A percentile compares a stretch with the other conserved stretches of the same genome.
These are phyloP conservation scores for Bombus pascuorum DNA, from an alignment of 1,140 invertebrate genomes.

Conservation along the genomic window DNA sequence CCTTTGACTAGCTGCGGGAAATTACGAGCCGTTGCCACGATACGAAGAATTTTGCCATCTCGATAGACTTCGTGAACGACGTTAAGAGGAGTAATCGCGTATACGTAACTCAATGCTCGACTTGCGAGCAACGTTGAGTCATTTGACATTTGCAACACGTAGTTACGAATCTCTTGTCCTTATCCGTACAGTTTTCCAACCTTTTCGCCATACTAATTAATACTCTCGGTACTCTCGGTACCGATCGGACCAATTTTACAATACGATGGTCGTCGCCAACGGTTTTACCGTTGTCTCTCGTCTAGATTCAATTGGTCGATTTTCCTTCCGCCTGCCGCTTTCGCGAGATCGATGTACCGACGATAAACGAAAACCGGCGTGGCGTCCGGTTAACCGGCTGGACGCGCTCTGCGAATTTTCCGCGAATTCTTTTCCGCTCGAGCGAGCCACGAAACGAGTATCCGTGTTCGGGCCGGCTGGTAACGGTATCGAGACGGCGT, in stretches of 20 bases:
- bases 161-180: too few relatives aligned
- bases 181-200: accelerated
- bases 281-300: too few relatives aligned
- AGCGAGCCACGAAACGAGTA: conserved; percentile 46
- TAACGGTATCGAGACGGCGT: conserved; percentile 66
- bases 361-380: too few relatives aligned
- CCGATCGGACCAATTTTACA: too few relatives aligned
- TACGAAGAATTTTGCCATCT: conserved; percentile 10
- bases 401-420: conserved; percentile 3
- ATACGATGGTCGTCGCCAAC: too few relatives aligned
- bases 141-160: too few relatives aligned
- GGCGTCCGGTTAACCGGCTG: neutral
- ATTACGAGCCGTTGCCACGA: conserved; percentile 1
- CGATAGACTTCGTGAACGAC: accelerated
- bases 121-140: too few relatives aligned
- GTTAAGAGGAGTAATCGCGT: too few relatives aligned
- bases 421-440: conserved; percentile 39
- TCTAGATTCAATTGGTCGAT: too few relatives aligned
- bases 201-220: accelerated
- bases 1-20: neutral
- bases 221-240: too few relatives aligned
- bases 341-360: conserved; percentile 14
- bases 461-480: conserved; percentile 52
- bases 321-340: too few relatives aligned
- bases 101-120: accelerated